Percentiles rank a stretch among this genome's conserved stretches.
Evolutionary conservation across 2,797 vertebrate genomes (phyloP).

Genomic region (Carapus acus): DNA sequence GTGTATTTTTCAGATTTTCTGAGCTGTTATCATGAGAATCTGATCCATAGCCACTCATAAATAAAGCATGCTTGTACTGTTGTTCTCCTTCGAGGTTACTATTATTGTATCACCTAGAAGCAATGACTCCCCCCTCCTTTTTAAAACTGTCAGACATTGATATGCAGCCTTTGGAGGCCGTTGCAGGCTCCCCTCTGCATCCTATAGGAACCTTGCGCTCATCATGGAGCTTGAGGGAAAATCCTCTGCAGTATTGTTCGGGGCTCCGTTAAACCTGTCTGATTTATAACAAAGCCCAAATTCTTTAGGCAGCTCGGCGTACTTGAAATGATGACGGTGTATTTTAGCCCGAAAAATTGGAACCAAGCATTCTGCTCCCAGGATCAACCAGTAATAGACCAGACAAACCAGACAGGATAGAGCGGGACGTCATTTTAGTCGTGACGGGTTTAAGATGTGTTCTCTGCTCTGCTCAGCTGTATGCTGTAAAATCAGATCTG

Average conservation of each 20-base stretch:
- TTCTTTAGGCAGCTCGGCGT: too few relatives aligned
- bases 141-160: background rate
- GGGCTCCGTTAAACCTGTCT: background rate
- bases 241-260: conserved; percentile 12
- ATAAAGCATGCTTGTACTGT: background rate
- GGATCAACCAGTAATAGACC: too few relatives aligned
- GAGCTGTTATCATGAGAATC: background rate
- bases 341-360: too few relatives aligned
- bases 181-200: background rate
- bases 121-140: background rate
- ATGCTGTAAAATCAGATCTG: too few relatives aligned
- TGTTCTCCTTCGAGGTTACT: background rate
- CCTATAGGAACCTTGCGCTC: background rate
- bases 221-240: background rate
- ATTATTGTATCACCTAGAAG: background rate
- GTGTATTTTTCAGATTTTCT: background rate
- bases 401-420: too few relatives aligned
- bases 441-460: too few relatives aligned
- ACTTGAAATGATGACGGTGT: too few relatives aligned
- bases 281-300: background rate
- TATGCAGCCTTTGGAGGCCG: conserved; percentile 2
- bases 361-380: too few relatives aligned
- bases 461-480: too few relatives aligned
- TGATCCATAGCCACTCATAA: conserved; percentile 1
- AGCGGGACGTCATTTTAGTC: too few relatives aligned